Base-by-base conservation (phyloP, 2,888 invertebrate species). In the Microctonus aethiopoides region DNA sequence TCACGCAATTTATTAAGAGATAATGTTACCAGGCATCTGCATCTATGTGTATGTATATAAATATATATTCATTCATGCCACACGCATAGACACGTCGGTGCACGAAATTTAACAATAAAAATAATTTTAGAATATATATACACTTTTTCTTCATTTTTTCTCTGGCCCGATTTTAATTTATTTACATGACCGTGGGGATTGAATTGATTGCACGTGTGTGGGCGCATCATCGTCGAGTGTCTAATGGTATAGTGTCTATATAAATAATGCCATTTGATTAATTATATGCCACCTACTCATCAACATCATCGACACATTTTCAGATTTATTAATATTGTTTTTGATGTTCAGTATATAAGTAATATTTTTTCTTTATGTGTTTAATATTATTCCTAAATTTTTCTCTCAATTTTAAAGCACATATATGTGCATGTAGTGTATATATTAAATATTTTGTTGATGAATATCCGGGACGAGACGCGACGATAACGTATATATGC, bases 141-240 rank as follows among this genome's bases (percentile, higher is more conserved):
- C 6, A 36, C 36, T 6, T 9, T 6, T 36, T 9, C 41, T 3
- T 41, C 6, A 41, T 41, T 41, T 57, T 63, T 36, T 39, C 36
- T 34, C 51, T 54, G 57, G 34, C 29, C 56, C 11, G n/a, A n/a
- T n/a, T n/a, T n/a, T n/a, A n/a, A 22, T 22, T 26, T 56, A 29
- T 29, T 11, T 56, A 29, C 10, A 26, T 6, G 7, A 56, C 0
- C 26, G n/a, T 10, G 5, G 36, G 7, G 51, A 56, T 41, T 51
- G 67, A 67, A 67, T 71, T 26, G 67, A 62, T 67, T 68, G 62
- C 51, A 65, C 52, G 22, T 29, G 57, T 57, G 64, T 68, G 59
- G 67, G 63, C 32, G 32, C 32, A 26, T 26, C 29, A 32, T 32
- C 16, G 57, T 57, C 34, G n/a, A 6, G 24, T 54, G 46, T 46